Percentiles rank a stretch among this genome's conserved stretches.
Evolutionary conservation across 2,888 invertebrate species (phyloP).

Genomic region (Meghimatium bilineatum): DNA sequence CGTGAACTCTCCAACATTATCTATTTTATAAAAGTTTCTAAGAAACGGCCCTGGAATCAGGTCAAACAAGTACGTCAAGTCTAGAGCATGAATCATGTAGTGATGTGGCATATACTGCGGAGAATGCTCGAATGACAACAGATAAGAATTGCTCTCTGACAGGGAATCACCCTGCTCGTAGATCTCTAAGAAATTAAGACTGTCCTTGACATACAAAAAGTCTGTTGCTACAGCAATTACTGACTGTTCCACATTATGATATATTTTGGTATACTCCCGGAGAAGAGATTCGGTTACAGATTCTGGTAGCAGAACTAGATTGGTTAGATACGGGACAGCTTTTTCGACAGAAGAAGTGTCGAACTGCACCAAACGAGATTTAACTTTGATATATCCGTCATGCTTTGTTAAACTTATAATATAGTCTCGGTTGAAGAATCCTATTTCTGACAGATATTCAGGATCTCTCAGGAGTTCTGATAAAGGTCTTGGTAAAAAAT

Average conservation of each 20-base stretch:
- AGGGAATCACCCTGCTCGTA: background rate
- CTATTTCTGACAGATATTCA: background rate
- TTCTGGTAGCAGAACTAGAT: slow-evolving; percentile 10
- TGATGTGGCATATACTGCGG: slow-evolving; percentile 15
- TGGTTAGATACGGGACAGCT: background rate
- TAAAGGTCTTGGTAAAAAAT: slow-evolving; percentile 4
- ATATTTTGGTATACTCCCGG: background rate
- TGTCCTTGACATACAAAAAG: slow-evolving; percentile 13
- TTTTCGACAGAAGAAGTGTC: background rate
- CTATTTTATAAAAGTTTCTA: background rate
- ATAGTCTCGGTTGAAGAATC: slow-evolving; percentile 13
- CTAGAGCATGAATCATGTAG: slow-evolving; percentile 7
- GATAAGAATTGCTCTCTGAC: background rate
- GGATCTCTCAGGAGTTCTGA: background rate
- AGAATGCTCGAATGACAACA: background rate
- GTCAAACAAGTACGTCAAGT: slow-evolving; percentile 26
- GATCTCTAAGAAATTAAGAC: background rate
- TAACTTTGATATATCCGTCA: slow-evolving; percentile 11
- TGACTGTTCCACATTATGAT: background rate
- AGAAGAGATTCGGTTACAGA: background rate
- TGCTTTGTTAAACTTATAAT: slow-evolving; percentile 25
- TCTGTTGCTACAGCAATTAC: slow-evolving; percentile 8
- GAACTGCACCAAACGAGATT: background rate
- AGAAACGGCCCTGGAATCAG: background rate
- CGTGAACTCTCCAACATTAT: background rate